Percentiles rank a stretch among this genome's conserved stretches.
These are phyloP conservation scores for Odontomyia ornata DNA, from an alignment of 2,888 invertebrate genomes.

Conservation along the genomic window DNA sequence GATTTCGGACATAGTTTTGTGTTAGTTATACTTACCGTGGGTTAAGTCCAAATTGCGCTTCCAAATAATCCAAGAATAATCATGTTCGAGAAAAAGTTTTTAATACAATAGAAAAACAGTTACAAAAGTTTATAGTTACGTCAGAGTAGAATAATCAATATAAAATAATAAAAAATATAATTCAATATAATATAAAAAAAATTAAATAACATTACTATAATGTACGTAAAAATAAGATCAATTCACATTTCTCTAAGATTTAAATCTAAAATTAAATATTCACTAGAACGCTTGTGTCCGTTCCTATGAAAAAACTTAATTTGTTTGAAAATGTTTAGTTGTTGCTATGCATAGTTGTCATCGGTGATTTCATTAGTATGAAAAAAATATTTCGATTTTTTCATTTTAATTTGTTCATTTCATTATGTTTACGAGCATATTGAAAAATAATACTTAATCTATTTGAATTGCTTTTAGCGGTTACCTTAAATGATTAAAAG, in stretches of 20 bases:
- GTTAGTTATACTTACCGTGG: too few species aligned
- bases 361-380: too few species aligned
- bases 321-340: neutral
- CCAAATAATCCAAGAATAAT: too few species aligned
- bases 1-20: too few species aligned
- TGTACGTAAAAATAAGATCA: constrained; percentile 31
- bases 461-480: constrained; percentile 24
- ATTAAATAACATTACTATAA: constrained; percentile 42
- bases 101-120: constrained; percentile 39
- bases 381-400: too few species aligned
- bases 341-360: constrained; percentile 22
- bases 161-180: constrained; percentile 28
- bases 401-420: neutral
- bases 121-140: constrained; percentile 21
- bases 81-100: constrained; percentile 31
- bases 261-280: constrained; percentile 19
- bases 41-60: too few species aligned
- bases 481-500: neutral
- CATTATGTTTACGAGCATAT: neutral
- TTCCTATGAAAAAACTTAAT: neutral
- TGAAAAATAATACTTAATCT: neutral
- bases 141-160: constrained; percentile 3
- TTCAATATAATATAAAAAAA: constrained; percentile 24
- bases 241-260: constrained; percentile 33
- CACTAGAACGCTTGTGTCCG: neutral